phyloP scores from a whole-genome alignment of 2,113 vertebrate species.

The Ceratotherium simum region DNA sequence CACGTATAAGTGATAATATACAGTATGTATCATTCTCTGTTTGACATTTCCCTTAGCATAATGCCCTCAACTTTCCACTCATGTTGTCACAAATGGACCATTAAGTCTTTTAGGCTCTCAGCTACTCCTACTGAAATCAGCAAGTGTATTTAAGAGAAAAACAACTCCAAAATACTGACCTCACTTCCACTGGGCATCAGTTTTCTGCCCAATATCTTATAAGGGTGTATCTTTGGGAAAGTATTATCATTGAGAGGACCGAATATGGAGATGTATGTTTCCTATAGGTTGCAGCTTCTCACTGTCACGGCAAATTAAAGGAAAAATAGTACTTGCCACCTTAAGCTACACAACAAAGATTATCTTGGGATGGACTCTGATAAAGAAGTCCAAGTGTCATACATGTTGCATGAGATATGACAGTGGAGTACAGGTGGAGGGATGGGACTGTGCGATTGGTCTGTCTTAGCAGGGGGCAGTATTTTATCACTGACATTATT shows the following conservation, averaged over 20 bases:
- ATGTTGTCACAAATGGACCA: background rate
- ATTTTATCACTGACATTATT: constrained; percentile 22
- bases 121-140: background rate
- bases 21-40: background rate
- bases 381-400: constrained; percentile 12
- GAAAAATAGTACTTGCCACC: background rate
- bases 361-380: background rate
- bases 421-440: background rate
- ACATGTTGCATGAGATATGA: background rate
- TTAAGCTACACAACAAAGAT: background rate
- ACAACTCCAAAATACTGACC: background rate
- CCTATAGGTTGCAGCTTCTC: background rate
- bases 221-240: background rate
- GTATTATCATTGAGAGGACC: background rate
- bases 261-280: background rate
- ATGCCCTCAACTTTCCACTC: background rate
- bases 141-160: background rate
- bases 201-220: background rate
- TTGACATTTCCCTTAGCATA: background rate
- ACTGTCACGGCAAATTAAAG: background rate
- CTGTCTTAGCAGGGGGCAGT: background rate
- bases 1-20: background rate
- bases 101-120: background rate
- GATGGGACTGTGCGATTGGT: background rate
- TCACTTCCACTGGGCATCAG: background rate